Percentiles rank a stretch among this genome's conserved stretches.
phyloP scores from a whole-genome alignment of 2,888 invertebrate genomes.

The Troilus luridus region DNA sequence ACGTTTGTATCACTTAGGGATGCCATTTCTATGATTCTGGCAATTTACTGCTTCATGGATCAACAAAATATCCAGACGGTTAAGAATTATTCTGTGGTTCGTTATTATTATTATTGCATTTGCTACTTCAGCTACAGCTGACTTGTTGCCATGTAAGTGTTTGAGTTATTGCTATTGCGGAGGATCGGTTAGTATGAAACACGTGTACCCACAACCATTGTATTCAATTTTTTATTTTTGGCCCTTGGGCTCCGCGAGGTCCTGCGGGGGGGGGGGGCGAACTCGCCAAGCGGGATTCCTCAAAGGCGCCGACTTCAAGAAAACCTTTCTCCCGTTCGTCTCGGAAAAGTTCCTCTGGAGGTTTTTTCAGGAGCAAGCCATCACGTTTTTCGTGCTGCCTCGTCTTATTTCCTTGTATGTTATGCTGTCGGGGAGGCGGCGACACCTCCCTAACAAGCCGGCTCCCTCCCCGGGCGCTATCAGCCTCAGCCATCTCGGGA shows the following conservation, averaged over 20 bases:
- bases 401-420: slow-evolving; percentile 33
- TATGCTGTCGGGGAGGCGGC: background rate
- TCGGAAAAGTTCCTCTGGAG: background rate
- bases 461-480: background rate
- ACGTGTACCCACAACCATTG: background rate
- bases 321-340: slow-evolving; percentile 21
- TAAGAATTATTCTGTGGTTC: too few species aligned
- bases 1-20: too few species aligned
- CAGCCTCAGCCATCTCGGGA: background rate
- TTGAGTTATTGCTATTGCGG: too few species aligned
- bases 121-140: too few species aligned
- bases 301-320: slow-evolving; percentile 43
- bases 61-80: too few species aligned
- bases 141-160: too few species aligned
- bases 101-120: too few species aligned
- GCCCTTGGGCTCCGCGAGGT: background rate
- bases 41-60: too few species aligned
- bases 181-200: background rate
- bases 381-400: slow-evolving; percentile 44
- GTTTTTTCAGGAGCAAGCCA: slow-evolving; percentile 40
- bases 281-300: background rate
- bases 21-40: too few species aligned
- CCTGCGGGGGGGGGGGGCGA: background rate
- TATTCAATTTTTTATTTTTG: slow-evolving; percentile 10
- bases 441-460: slow-evolving; percentile 35